These are phyloP conservation scores for Athetis lepigone DNA, from an alignment of 2,888 invertebrate species.

Conservation along the genomic window DNA sequence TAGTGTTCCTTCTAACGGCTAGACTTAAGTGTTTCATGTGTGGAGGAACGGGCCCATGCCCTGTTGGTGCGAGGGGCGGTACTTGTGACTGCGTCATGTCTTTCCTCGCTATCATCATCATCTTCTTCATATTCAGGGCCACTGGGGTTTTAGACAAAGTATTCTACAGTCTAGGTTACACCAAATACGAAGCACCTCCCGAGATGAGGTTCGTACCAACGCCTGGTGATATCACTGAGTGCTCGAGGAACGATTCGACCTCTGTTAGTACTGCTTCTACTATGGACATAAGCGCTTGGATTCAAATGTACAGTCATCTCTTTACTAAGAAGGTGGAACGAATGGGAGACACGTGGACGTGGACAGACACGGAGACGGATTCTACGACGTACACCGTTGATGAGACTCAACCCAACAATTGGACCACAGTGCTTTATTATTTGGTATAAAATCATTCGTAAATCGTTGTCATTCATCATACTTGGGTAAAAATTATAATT, in stretches of 20 bases:
- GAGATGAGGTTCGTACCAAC: conserved; percentile 72
- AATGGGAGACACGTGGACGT: neutral
- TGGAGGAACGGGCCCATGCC: conserved; percentile 81
- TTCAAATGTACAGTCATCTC: conserved; percentile 34
- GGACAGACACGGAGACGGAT: neutral
- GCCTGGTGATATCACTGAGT: conserved; percentile 78
- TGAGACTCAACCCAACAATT: conserved; percentile 29
- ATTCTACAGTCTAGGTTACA: conserved; percentile 80
- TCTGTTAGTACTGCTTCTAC: conserved; percentile 23
- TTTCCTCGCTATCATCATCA: conserved; percentile 73
- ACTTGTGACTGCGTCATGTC: conserved; percentile 82
- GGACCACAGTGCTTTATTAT: conserved; percentile 69
- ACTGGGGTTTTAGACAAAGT: conserved; percentile 82
- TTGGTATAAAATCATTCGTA: conserved; percentile 56
- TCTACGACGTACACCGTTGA: neutral
- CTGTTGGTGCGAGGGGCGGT: conserved; percentile 75
- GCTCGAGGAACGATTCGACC: conserved; percentile 72
- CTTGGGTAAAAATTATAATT: conserved; percentile 14
- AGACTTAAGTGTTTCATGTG: conserved; percentile 82
- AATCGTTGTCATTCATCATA: neutral
- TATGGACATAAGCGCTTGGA: conserved; percentile 33
- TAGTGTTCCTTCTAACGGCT: conserved; percentile 79
- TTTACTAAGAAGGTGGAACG: neutral
- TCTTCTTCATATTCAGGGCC: conserved; percentile 80
- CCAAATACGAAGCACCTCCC: conserved; percentile 66